These are phyloP conservation scores for Tachina lurida DNA, from an alignment of 2,888 invertebrate genomes.

Conservation along the genomic window DNA sequence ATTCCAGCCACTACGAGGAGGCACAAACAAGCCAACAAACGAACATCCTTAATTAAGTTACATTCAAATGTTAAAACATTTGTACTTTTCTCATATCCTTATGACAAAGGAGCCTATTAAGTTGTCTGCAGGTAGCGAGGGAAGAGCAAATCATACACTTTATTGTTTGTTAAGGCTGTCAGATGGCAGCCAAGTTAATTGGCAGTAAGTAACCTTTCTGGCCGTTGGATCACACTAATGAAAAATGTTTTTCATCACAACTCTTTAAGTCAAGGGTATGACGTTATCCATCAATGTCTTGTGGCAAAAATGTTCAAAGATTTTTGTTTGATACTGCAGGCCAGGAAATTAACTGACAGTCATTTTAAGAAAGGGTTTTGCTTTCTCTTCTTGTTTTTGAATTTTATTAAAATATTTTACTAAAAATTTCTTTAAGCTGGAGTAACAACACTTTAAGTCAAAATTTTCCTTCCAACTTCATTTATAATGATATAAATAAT, in stretches of 20 bases:
- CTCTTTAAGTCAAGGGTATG: neutral
- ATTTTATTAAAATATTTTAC: conserved; percentile 30
- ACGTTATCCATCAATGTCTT: conserved; percentile 59
- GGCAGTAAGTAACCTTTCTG: neutral
- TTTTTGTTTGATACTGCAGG: conserved; percentile 17
- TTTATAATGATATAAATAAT: conserved; percentile 30
- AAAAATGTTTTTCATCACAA: conserved; percentile 47
- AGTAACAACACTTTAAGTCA: neutral
- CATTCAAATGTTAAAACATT: conserved; percentile 67
- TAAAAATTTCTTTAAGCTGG: neutral
- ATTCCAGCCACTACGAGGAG: neutral
- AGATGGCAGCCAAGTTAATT: neutral
- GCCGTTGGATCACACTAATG: conserved; percentile 41
- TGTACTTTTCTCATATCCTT: conserved; percentile 10
- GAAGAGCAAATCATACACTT: conserved; percentile 25
- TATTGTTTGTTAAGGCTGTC: conserved; percentile 3
- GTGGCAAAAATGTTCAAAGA: conserved; percentile 14
- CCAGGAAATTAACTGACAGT: conserved; percentile 55
- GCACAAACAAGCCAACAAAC: neutral
- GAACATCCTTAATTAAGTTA: conserved; percentile 68
- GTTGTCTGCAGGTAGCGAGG: neutral
- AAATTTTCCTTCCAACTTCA: neutral
- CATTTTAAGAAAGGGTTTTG: neutral
- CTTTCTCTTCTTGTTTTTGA: neutral
- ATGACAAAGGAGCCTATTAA: conserved; percentile 40